Evolutionary conservation across 2,888 invertebrate species (phyloP), one percentile per base, ranked within the genome.

Genomic region (Seira ritae): DNA sequence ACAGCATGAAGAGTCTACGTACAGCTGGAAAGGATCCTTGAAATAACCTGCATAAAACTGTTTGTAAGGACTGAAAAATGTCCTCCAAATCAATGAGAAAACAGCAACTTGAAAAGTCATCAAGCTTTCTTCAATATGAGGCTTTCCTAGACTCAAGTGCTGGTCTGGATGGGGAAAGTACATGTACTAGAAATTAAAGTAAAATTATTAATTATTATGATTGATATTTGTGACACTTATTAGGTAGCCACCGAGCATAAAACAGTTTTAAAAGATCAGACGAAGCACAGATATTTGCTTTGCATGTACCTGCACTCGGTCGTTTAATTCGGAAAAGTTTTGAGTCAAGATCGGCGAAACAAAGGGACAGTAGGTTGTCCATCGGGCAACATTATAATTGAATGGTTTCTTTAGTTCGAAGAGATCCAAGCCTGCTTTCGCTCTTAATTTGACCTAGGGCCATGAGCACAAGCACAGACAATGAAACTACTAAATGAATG

Each of bases 101-200:
- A 69, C 31, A 1, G 78, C 55, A 3, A 80, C 87, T 74, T 86
- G 85, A 69, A 80, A 86, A 0, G 84, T 72, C 70, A 86, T 42
- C 3, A 87, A 55, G 12, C 75, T 75, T 31, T 77, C 50, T 10
- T 73, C 17, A 0, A n/a, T 46, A 19, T 68, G 55, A 10, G 68
- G 31, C 15, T 1, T 42, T 60, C 4, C 85, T 55, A 80, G 19
- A 12, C 8, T 4, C 0, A 67, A 6, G 22, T 87, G 87, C 20
- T 87, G 87, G 0, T 71, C 17, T 8, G 87, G 87, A 22, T 78
- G 78, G 0, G 70, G 62, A 2, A 86, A 66, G 4, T 23, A 50
- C 4, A 84, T 66, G 1, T 22, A 70, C 68, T 71, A 10, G 24
- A 60, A 17, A 65, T 20, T 20, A 65, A 10, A 65, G 1, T 65